Evolutionary conservation across 2,113 vertebrate species (phyloP), one percentile per base, ranked within the genome.

Genomic region (Nesoenas mayeri): DNA sequence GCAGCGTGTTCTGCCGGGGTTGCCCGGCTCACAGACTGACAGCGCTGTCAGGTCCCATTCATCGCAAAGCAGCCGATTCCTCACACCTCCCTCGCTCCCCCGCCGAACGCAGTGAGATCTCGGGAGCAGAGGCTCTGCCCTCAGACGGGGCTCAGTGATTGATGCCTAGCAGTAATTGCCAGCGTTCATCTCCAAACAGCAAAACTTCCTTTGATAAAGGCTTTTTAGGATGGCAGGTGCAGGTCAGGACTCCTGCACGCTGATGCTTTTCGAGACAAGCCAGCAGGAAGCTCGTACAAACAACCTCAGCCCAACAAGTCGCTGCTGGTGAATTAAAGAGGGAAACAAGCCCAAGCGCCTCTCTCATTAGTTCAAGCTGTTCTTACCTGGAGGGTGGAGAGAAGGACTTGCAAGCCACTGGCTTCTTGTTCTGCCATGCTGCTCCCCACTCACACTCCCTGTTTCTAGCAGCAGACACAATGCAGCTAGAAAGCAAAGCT

Each of bases 381-480:
- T 97, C 98, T 97, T 99, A 99, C 99, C 99, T 99, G 98, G 87
- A 99, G 98, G 24, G 98, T 98, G 73, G 97, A 98, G 58, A 99
- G 98, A 62, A 99, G 98, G 78, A 98, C 97, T 97, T 99, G 98
- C 88, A 99, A 97, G 96, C 99, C 98, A 67, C 98, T 98, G 97
- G 98, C 97, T 97, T 98, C 98, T 79, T 98, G 96, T 79, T 98
- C 97, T 20, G 98, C 98, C 99, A 99, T 99, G 91, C 85, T 97
- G 82, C 91, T 94, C 90, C 92, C 96, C 60, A 94, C 67, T 97
- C 96, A 95, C 79, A 96, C 97, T 87, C 94, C 74, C 96, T 79
- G 85, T 74, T 91, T 93, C 91, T 88, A 87, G 88, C 93, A 87
- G 92, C 93, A 93, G 82, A 88, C 77, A 95, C 92, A 95, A 96